Evolutionary conservation across 2,113 vertebrate genomes (phyloP).

Genomic region (Psettodes erumei): DNA sequence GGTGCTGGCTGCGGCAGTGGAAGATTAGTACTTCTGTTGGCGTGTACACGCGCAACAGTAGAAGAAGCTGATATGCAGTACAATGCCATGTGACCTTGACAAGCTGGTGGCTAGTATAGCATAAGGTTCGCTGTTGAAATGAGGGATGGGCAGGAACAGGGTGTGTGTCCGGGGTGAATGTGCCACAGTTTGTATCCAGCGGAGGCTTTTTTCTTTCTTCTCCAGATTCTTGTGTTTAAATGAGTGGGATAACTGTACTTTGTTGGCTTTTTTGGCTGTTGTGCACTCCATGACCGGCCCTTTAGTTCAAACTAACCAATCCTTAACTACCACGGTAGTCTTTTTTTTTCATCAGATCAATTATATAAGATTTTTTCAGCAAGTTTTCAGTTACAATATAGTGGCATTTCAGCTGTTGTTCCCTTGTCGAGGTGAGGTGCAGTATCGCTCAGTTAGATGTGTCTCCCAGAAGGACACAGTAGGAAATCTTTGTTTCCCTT

Average conservation of each 20-base stretch:
- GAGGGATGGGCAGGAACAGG: background rate
- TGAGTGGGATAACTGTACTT: slow-evolving; percentile 13
- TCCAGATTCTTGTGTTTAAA: background rate
- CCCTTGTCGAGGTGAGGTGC: slow-evolving; percentile 9
- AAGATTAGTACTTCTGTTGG: slow-evolving; percentile 16
- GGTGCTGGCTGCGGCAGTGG: slow-evolving; percentile 15
- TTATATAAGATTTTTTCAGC: slow-evolving; percentile 3
- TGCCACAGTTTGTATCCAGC: background rate
- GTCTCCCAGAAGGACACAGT: slow-evolving; percentile 16
- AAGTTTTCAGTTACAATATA: slow-evolving; percentile 4
- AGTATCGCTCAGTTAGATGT: slow-evolving; percentile 1
- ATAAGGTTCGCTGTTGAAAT: slow-evolving; percentile 17
- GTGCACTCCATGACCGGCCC: slow-evolving; percentile 29
- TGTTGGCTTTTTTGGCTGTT: slow-evolving; percentile 4
- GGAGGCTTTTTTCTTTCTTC: slow-evolving; percentile 4
- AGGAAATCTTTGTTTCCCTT: slow-evolving; percentile 7
- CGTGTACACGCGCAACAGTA: slow-evolving; percentile 18
- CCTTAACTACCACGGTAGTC: background rate
- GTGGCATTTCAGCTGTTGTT: slow-evolving; percentile 25
- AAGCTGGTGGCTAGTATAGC: background rate
- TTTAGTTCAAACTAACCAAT: slow-evolving; percentile 24
- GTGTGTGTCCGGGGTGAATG: background rate
- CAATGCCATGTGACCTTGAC: slow-evolving; percentile 15
- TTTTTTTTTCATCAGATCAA: slow-evolving; percentile 27
- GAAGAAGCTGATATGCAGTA: slow-evolving; percentile 29